These are phyloP conservation scores for Drosophila leonis DNA, from an alignment of 2,888 invertebrate species.

Conservation along the genomic window DNA sequence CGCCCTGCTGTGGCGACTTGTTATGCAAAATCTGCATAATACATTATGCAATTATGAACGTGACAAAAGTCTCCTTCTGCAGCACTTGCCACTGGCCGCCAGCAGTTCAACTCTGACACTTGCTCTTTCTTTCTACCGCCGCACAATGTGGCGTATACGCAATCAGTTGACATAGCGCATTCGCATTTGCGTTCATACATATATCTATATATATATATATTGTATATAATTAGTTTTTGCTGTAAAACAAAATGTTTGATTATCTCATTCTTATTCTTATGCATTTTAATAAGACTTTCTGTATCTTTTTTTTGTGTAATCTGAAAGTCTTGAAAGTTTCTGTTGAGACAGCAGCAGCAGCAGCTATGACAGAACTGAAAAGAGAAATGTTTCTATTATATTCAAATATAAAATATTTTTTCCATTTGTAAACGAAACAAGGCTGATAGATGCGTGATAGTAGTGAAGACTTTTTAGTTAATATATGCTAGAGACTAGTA, in stretches of 20 bases:
- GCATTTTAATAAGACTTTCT: conserved; percentile 12
- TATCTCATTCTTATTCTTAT: conserved; percentile 5
- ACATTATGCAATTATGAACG: conserved; percentile 79
- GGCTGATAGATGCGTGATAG: neutral
- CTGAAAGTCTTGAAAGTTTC: conserved; percentile 4
- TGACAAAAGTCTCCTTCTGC: conserved; percentile 63
- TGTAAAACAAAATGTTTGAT: conserved; percentile 13
- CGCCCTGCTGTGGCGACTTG: conserved; percentile 63
- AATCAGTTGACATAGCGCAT: conserved; percentile 31
- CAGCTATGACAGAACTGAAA: neutral
- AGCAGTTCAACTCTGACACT: neutral
- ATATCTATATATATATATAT: neutral
- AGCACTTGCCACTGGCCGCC: conserved; percentile 16
- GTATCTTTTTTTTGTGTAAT: neutral
- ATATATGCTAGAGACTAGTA: neutral
- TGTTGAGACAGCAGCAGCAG: conserved; percentile 2
- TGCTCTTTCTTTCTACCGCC: conserved; percentile 7
- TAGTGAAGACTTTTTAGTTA: neutral
- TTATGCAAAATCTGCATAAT: conserved; percentile 79
- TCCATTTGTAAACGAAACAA: neutral
- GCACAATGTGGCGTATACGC: conserved; percentile 50
- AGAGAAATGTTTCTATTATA: neutral
- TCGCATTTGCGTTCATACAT: conserved; percentile 3
- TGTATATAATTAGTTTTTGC: conserved; percentile 7
- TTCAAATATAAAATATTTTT: neutral